phyloP scores from a whole-genome alignment of 2,113 vertebrate species.

The Chunga burmeisteri region DNA sequence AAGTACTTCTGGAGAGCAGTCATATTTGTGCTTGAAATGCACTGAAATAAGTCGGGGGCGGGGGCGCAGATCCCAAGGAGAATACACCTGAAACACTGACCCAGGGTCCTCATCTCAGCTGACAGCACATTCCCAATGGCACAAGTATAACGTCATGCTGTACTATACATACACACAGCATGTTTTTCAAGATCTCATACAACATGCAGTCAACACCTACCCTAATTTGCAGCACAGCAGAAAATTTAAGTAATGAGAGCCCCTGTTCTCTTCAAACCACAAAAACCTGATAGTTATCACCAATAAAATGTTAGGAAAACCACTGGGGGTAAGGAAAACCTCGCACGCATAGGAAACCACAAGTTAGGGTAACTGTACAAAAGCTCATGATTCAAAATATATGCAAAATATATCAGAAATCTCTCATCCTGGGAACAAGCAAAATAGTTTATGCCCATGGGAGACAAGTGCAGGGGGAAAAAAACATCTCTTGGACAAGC shows the following conservation, averaged over 20 bases:
- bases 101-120: not conserved
- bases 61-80: not conserved
- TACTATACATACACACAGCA: not conserved
- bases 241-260: not conserved
- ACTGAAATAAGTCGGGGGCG: not conserved
- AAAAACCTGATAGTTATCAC: not conserved
- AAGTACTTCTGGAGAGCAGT: conserved; percentile 19
- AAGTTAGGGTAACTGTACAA: not conserved
- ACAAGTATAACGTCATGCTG: not conserved
- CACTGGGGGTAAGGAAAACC: not conserved
- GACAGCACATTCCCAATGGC: not conserved
- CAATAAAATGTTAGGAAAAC: conserved; percentile 6
- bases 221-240: not conserved
- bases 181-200: not conserved
- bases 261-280: not conserved
- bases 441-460: not conserved
- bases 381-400: not conserved
- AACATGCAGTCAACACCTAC: not conserved
- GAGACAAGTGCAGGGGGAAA: not conserved
- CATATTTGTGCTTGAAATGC: not conserved
- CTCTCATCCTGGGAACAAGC: conserved; percentile 13
- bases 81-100: not conserved
- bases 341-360: not conserved
- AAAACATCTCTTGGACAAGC: not conserved
- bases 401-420: conserved; percentile 24